phyloP scores from a whole-genome alignment of 2,113 vertebrate genomes.

The Manacus vitellinus region DNA sequence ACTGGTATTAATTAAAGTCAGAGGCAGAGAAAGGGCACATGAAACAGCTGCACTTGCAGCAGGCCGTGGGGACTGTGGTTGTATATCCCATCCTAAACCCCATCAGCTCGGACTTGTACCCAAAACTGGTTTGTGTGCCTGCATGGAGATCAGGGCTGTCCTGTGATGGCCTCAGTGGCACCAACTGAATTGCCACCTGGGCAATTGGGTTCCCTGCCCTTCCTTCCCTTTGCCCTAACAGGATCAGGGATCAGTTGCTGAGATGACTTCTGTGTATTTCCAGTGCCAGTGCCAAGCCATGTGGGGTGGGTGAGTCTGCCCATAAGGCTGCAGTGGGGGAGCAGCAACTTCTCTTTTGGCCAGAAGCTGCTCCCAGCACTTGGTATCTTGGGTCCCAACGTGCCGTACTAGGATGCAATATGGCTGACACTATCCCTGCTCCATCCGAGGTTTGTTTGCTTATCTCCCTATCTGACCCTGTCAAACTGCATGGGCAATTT shows the following conservation, averaged over 20 bases:
- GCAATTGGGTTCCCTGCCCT: neutral
- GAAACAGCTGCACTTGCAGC: neutral
- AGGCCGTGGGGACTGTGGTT: neutral
- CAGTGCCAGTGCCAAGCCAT: neutral
- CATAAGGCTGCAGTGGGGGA: neutral
- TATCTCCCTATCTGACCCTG: neutral
- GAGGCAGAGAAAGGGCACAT: neutral
- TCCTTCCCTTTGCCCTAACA: neutral
- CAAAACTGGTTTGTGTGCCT: neutral
- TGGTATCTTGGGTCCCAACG: neutral
- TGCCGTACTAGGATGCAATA: neutral
- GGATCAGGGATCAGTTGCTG: neutral
- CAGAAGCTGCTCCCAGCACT: neutral
- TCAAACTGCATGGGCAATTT: neutral
- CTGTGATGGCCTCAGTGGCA: neutral
- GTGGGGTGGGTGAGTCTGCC: neutral
- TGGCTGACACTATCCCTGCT: neutral
- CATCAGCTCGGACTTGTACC: rapidly evolving
- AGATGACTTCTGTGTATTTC: neutral
- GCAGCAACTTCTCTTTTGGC: neutral
- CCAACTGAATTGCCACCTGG: neutral
- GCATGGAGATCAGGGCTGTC: neutral
- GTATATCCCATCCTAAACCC: rapidly evolving
- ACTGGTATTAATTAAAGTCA: neutral
- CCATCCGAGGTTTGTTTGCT: neutral